Base-by-base conservation (phyloP, 2,797 vertebrate species). In the Cercopithecus hamlyni region DNA sequence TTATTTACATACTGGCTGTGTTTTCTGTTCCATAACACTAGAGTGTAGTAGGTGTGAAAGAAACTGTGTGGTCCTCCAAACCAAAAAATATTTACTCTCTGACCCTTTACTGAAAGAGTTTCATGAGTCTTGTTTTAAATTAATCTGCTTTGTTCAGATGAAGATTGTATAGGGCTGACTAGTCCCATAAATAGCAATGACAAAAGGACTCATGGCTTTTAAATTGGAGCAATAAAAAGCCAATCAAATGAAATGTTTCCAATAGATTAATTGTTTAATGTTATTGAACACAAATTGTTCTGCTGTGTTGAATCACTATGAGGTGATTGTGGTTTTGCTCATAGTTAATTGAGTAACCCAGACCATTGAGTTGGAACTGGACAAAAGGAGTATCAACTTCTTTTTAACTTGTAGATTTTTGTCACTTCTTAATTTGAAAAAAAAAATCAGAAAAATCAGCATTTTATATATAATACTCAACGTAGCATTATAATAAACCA, bases 271-370 rank as follows among this genome's bases (percentile, higher is more conserved):
- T 61, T 57, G 8, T 89, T 81, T 88, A 1, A 15, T 85, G 70
- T 0, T 1, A 77, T 1, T 11, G 8, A 94, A 88, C 0, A 9
- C 33, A 92, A 92, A 96, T 97, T 97, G 73, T 92, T 98, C 94
- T 97, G 85, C 93, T 93, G 79, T 67, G 64, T 43, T 88, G 96
- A 97, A 85, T 89, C 36, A 90, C 88, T 88, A 22, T 52, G 0
- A 76, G 64, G 55, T 85, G 90, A 94, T 76, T 75, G 87, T 90
- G 88, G 36, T 22, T 90, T 97, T 97, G 89, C 72, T 94, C 50
- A 36, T 39, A 94, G 33, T 61, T 97, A 96, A 97, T 67, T 84
- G 85, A 90, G 55, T 90, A 98, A 76, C 24, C 26, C 84, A 96
- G 88, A 22, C 24, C 72, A 48, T 0, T 96, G 94, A 80, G 7